phyloP scores from a whole-genome alignment of 2,888 invertebrate species.

The Nowickia ferox region DNA sequence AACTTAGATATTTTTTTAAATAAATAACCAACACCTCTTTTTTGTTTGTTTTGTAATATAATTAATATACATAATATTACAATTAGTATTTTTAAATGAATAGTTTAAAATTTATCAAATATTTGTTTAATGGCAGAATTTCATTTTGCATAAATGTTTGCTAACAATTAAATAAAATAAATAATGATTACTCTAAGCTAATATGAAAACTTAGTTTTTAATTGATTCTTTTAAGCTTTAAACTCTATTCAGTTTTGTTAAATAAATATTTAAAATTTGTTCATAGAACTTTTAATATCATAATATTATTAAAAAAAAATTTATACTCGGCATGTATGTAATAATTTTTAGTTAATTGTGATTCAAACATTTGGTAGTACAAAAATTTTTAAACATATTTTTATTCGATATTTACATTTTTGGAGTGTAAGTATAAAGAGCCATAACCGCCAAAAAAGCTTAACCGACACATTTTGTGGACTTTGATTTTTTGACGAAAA shows the following conservation, averaged over 20 bases:
- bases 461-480: too few species aligned
- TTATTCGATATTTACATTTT: background rate
- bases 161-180: too few species aligned
- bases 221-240: background rate
- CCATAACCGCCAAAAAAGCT: too few species aligned
- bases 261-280: slow-evolving; percentile 25
- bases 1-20: slow-evolving; percentile 31
- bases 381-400: background rate
- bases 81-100: slow-evolving; percentile 26
- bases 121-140: slow-evolving; percentile 60
- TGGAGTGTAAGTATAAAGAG: too few species aligned
- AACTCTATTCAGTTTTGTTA: background rate
- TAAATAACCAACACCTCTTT: slow-evolving; percentile 64
- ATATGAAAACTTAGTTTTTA: background rate
- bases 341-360: slow-evolving; percentile 47
- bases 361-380: slow-evolving; percentile 49
- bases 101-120: slow-evolving; percentile 5
- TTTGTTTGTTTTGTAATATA: slow-evolving; percentile 20
- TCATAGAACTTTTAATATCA: slow-evolving; percentile 50
- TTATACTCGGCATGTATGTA: background rate
- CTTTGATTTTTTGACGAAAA: too few species aligned
- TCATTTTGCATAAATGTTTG: slow-evolving; percentile 14
- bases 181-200: background rate
- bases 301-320: slow-evolving; percentile 6
- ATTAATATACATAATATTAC: slow-evolving; percentile 49